phyloP scores from a whole-genome alignment of 1,140 invertebrate species.

The Drosophila pseudoobscura region DNA sequence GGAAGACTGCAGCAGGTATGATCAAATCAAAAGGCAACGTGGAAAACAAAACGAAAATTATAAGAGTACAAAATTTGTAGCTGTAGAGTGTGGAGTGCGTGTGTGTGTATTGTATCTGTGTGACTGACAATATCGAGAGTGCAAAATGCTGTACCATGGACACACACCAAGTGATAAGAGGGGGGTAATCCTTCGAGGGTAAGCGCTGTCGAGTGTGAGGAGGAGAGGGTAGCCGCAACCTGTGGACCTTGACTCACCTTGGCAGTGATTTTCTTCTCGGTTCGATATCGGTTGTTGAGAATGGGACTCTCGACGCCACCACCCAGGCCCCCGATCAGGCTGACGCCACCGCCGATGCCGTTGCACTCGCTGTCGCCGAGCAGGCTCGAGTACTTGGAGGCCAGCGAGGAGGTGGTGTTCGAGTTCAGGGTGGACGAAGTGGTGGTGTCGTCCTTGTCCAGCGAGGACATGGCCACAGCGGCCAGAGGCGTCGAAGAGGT shows the following conservation, averaged over 20 bases:
- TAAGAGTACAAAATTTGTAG: slow-evolving; percentile 30
- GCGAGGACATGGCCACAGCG: slow-evolving; percentile 71
- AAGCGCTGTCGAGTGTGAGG: slow-evolving; percentile 25
- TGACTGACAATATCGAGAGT: slow-evolving; percentile 37
- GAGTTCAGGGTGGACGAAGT: slow-evolving; percentile 78
- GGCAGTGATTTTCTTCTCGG: slow-evolving; percentile 83
- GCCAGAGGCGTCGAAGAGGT: slow-evolving; percentile 75
- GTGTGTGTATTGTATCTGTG: slow-evolving; percentile 19
- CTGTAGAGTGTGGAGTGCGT: slow-evolving; percentile 1
- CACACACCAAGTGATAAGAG: slow-evolving; percentile 15
- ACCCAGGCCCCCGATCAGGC: slow-evolving; percentile 36
- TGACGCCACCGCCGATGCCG: slow-evolving; percentile 34
- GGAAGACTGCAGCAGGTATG: slow-evolving; percentile 59
- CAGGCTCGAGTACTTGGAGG: slow-evolving; percentile 77
- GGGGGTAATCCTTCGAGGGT: slow-evolving; percentile 8
- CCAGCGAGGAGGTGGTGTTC: slow-evolving; percentile 76
- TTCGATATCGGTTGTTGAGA: slow-evolving; percentile 77
- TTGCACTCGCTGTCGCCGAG: slow-evolving; percentile 78
- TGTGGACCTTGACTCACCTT: slow-evolving; percentile 61
- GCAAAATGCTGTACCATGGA: slow-evolving; percentile 36
- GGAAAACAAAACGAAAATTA: slow-evolving; percentile 37
- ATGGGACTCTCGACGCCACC: slow-evolving; percentile 58
- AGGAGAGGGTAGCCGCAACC: neutral
- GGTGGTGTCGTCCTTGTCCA: slow-evolving; percentile 74
- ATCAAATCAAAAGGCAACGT: slow-evolving; percentile 32